Percentiles rank a stretch among this genome's conserved stretches.
Evolutionary conservation across 2,797 vertebrate species (phyloP).

Genomic region (Etheostoma nigrum): DNA sequence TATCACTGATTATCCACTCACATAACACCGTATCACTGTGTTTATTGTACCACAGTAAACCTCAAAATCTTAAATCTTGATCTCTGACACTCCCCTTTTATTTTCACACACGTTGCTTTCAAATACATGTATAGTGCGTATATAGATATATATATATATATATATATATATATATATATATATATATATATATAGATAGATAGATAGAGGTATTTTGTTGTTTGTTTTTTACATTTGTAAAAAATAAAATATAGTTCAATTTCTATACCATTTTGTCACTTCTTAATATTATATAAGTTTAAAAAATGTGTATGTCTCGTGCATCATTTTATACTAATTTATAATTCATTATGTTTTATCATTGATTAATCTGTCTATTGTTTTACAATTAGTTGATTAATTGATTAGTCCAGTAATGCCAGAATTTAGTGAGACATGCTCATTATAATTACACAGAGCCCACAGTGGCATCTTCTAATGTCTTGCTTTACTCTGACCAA

Average conservation of each 20-base stretch:
- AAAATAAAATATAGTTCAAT: too few species aligned
- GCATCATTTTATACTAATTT: not conserved
- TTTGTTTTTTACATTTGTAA: too few species aligned
- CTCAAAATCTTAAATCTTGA: conserved; percentile 11
- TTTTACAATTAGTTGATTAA: not conserved
- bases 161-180: too few species aligned
- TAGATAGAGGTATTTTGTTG: too few species aligned
- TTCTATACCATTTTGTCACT: not conserved
- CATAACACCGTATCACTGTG: conserved; percentile 51
- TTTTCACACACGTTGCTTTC: not conserved
- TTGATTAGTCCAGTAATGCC: not conserved
- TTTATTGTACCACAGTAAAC: conserved; percentile 42
- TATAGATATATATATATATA: too few species aligned
- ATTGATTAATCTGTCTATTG: not conserved
- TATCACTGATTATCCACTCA: conserved; percentile 74
- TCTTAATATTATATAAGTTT: not conserved
- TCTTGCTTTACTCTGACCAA: not conserved
- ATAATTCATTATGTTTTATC: not conserved
- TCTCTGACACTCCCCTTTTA: not conserved
- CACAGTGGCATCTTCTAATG: not conserved
- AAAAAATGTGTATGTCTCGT: not conserved
- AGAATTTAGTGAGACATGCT: not conserved
- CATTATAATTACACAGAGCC: not conserved
- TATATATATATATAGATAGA: too few species aligned
- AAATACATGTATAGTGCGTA: too few species aligned